These are phyloP conservation scores for Leguminivora glycinivorella DNA, from an alignment of 1,140 invertebrate species.

Conservation along the genomic window DNA sequence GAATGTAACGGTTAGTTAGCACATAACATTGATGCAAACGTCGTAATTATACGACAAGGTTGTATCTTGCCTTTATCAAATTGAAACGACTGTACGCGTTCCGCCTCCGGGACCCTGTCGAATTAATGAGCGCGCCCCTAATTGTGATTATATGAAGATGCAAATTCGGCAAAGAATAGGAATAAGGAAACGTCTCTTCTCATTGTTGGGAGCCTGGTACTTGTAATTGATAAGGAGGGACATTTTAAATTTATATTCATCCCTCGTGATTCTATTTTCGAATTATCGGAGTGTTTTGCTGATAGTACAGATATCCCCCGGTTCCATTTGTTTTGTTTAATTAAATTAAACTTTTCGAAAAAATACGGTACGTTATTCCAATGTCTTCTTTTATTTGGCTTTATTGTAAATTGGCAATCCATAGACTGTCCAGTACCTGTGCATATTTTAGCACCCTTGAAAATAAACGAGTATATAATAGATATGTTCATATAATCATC, in stretches of 20 bases:
- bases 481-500: too few species aligned
- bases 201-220: constrained; percentile 61
- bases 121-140: constrained; percentile 62
- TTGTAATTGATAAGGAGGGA: constrained; percentile 66
- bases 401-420: not conserved
- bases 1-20: constrained; percentile 52
- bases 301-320: not conserved
- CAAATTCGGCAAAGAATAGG: constrained; percentile 61
- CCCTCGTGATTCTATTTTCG: constrained; percentile 17
- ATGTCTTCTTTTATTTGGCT: not conserved
- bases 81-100: constrained; percentile 43
- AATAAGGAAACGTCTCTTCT: constrained; percentile 46
- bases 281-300: constrained; percentile 13
- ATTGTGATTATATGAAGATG: constrained; percentile 72
- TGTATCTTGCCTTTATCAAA: constrained; percentile 48
- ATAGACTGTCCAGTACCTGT: too few species aligned
- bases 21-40: constrained; percentile 63
- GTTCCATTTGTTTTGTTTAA: not conserved
- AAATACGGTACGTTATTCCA: not conserved
- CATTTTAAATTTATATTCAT: constrained; percentile 70
- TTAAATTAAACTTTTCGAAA: not conserved
- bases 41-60: constrained; percentile 53
- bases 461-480: too few species aligned
- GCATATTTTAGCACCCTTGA: too few species aligned
- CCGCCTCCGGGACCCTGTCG: constrained; percentile 52